Percentiles rank a stretch among this genome's conserved stretches.
Evolutionary conservation across 2,888 invertebrate genomes (phyloP).

Genomic region (Cloeon dipterum): DNA sequence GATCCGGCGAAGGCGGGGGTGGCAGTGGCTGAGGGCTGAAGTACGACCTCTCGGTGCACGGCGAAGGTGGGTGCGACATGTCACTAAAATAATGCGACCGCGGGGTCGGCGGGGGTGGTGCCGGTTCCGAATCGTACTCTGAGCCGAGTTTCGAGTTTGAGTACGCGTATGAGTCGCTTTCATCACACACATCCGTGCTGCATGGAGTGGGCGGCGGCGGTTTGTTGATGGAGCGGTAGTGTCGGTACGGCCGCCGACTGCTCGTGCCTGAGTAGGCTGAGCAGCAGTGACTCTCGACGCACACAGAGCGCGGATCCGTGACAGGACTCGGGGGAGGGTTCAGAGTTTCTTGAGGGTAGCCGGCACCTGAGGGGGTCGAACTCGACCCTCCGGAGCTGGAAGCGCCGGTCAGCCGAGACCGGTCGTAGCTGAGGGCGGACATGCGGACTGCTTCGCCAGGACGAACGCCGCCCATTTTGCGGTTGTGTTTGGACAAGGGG

Average conservation of each 20-base stretch:
- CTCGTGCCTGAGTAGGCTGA: conserved; percentile 4
- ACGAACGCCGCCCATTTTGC: conserved; percentile 2
- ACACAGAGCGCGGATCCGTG: conserved; percentile 25
- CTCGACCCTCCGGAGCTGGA: conserved; percentile 47
- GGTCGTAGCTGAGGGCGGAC: conserved; percentile 38
- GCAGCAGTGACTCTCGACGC: conserved; percentile 8
- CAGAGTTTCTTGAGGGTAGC: conserved; percentile 61
- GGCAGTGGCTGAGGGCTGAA: conserved; percentile 65
- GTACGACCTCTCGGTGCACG: conserved; percentile 38
- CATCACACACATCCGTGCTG: conserved; percentile 82
- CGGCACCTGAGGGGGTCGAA: conserved; percentile 22
- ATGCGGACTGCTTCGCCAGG: conserved; percentile 27
- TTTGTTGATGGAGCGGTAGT: conserved; percentile 52
- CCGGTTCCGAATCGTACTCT: conserved; percentile 40
- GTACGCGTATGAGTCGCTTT: conserved; percentile 38
- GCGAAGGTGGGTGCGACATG: conserved; percentile 28
- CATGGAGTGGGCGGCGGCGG: conserved; percentile 89
- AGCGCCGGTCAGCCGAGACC: conserved; percentile 40
- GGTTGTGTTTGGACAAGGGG: neutral
- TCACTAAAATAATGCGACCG: conserved; percentile 34
- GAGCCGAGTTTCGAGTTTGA: conserved; percentile 17
- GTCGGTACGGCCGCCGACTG: conserved; percentile 35
- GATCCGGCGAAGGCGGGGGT: conserved; percentile 38
- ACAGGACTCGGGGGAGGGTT: conserved; percentile 86
- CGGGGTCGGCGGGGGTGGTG: conserved; percentile 55